These are phyloP conservation scores for Acropora tenuis DNA, from an alignment of 64 coral and sea anemone species.

Conservation along the genomic window DNA sequence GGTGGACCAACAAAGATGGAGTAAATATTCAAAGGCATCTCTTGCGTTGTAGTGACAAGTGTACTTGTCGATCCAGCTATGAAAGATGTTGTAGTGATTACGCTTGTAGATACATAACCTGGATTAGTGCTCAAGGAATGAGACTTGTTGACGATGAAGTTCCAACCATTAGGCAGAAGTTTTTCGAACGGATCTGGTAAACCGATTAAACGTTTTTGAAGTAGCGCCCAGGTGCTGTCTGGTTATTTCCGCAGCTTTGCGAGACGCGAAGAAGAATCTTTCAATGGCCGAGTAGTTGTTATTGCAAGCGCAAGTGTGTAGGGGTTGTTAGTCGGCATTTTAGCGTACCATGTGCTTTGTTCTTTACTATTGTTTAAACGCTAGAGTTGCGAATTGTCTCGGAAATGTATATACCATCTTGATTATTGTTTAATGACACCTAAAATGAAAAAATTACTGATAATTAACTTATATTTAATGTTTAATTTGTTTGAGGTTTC, in stretches of 20 bases:
- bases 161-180: not conserved
- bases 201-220: constrained; percentile 44
- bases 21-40: constrained; percentile 49
- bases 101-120: no score
- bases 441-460: no score
- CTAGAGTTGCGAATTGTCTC: no score
- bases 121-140: no score
- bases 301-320: not conserved
- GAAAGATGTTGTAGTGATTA: no score
- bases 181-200: constrained; percentile 19
- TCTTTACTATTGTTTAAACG: not conserved
- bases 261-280: not conserved
- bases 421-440: no score
- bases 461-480: no score
- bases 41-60: not conserved
- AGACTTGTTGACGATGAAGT: not conserved
- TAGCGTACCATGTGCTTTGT: not conserved
- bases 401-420: no score
- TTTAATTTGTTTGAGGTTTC: no score
- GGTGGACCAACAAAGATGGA: constrained; percentile 43
- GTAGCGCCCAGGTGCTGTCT: constrained; percentile 47
- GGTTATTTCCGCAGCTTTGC: constrained; percentile 38
- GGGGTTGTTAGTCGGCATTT: not conserved
- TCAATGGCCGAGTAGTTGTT: not conserved
- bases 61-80: no score